A percentile compares a stretch with the other conserved stretches of the same genome.
phyloP scores from a whole-genome alignment of 2,797 vertebrate genomes.

The Dendrocincla fuliginosa region DNA sequence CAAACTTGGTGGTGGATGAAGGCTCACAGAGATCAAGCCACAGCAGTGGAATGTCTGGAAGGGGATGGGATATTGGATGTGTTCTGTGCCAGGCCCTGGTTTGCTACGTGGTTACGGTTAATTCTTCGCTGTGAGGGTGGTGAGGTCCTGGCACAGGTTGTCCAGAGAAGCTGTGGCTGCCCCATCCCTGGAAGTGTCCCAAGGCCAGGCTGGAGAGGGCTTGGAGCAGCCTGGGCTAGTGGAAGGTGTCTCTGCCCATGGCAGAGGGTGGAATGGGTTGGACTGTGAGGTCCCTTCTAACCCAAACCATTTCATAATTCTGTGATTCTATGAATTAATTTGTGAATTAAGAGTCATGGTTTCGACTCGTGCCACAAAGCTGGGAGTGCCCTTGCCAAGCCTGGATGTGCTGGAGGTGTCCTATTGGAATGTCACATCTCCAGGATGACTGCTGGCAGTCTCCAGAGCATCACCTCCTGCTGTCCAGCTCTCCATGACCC shows the following conservation, averaged over 20 bases:
- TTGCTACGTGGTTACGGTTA: not conserved
- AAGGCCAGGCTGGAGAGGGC: accelerated
- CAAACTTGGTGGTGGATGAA: not conserved
- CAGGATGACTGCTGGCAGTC: not conserved
- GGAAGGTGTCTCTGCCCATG: not conserved
- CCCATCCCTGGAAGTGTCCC: not conserved
- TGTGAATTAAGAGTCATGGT: not conserved
- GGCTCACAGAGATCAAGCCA: not conserved
- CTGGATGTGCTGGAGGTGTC: accelerated
- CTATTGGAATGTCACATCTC: accelerated
- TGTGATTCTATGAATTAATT: not conserved
- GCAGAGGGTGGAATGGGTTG: not conserved
- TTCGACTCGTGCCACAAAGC: accelerated
- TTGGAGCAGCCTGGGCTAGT: accelerated
- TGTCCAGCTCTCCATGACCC: accelerated
- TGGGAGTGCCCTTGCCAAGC: not conserved
- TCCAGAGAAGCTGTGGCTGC: not conserved
- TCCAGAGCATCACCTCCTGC: not conserved
- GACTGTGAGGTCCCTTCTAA: not conserved
- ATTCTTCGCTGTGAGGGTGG: not conserved
- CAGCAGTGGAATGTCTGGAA: not conserved
- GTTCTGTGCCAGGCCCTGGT: not conserved
- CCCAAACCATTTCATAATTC: not conserved
- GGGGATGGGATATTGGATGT: not conserved
- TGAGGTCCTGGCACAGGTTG: not conserved